Conservation (phyloP, 2,113 vertebrate species). For the Pontoporia blainvillei region DNA sequence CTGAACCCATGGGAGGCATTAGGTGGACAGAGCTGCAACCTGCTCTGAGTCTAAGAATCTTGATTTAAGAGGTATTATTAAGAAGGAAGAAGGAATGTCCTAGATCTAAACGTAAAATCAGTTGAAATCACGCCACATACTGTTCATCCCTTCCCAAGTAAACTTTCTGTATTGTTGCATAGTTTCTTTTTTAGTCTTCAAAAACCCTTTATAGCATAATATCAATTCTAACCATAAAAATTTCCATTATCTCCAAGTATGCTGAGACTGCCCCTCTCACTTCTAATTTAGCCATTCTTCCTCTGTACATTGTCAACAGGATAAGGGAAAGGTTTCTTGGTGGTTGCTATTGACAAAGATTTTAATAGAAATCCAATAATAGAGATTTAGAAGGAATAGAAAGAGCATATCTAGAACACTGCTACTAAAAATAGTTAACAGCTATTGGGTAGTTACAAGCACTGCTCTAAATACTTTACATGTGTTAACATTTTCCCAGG, state of each 20-base stretch:
- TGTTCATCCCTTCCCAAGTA: background rate
- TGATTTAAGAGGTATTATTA: background rate
- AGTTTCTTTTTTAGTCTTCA: background rate
- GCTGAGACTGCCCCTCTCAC: background rate
- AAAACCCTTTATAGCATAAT: background rate
- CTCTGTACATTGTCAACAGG: background rate
- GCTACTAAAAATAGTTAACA: background rate
- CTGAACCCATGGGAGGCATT: background rate
- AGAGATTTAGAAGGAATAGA: background rate
- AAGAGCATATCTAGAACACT: background rate
- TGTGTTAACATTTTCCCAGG: background rate
- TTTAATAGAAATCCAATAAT: background rate
- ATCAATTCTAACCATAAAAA: background rate
- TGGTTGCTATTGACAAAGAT: background rate
- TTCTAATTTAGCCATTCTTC: background rate
- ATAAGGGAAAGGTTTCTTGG: background rate
- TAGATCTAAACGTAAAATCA: background rate
- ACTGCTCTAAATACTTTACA: background rate
- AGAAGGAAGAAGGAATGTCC: background rate
- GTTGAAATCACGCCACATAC: background rate
- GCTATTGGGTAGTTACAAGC: background rate
- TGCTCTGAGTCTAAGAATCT: background rate
- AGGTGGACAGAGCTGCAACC: background rate
- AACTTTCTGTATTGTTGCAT: background rate
- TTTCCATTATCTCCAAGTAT: background rate